These are phyloP conservation scores for Pyrrhosoma nymphula DNA, from an alignment of 2,888 invertebrate genomes.

Conservation along the genomic window DNA sequence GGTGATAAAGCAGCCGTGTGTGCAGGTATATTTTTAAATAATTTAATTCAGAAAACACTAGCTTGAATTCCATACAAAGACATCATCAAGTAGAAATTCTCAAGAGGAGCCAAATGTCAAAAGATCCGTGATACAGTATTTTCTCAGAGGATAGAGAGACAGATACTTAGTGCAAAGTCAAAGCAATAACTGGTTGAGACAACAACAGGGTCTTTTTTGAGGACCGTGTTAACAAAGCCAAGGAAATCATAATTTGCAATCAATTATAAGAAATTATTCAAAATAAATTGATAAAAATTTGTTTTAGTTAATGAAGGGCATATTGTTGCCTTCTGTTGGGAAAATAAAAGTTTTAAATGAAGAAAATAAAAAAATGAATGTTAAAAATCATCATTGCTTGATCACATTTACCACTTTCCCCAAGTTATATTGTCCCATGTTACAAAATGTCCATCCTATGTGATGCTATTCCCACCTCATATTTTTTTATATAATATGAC, in stretches of 20 bases:
- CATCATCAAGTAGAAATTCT: slow-evolving; percentile 14
- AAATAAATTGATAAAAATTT: slow-evolving; percentile 13
- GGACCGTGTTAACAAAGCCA: slow-evolving; percentile 41
- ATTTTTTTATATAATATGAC: neutral
- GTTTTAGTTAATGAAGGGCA: neutral
- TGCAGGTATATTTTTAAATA: slow-evolving; percentile 16
- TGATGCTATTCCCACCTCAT: slow-evolving; percentile 31
- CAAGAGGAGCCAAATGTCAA: slow-evolving; percentile 47
- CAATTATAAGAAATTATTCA: neutral
- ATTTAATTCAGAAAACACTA: slow-evolving; percentile 40
- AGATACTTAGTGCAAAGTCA: slow-evolving; percentile 37
- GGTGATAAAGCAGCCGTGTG: slow-evolving; percentile 58
- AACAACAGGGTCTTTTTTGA: slow-evolving; percentile 17
- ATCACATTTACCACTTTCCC: slow-evolving; percentile 4
- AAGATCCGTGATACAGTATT: neutral
- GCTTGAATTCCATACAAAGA: slow-evolving; percentile 9
- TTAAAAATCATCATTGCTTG: slow-evolving; percentile 17
- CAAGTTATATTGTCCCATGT: neutral
- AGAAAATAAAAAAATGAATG: neutral
- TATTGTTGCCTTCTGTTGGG: slow-evolving; percentile 23
- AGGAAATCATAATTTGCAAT: slow-evolving; percentile 43
- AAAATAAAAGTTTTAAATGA: slow-evolving; percentile 7
- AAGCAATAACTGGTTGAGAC: slow-evolving; percentile 34
- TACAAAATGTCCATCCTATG: neutral
- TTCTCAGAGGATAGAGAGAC: slow-evolving; percentile 40